These are phyloP conservation scores for Rambutsinella grinnellia DNA, from an alignment of 2,888 invertebrate species.

Conservation along the genomic window DNA sequence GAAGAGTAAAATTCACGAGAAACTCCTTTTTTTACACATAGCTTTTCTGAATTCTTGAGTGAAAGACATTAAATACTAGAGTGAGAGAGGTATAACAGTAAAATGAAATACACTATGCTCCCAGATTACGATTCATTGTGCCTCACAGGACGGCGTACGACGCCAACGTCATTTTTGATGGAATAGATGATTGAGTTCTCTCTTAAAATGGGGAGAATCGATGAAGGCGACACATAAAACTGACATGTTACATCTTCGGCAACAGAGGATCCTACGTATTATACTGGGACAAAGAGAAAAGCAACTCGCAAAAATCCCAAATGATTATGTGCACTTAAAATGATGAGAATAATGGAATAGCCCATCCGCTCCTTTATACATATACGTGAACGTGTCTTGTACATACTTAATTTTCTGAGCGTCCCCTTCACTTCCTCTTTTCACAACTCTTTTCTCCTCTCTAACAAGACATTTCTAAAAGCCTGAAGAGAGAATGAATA, in stretches of 20 bases:
- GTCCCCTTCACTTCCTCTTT: not conserved
- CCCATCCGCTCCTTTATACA: not conserved
- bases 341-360: constrained; percentile 23
- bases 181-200: not conserved
- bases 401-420: not conserved
- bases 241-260: not conserved
- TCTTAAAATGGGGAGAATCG: not conserved
- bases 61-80: not conserved
- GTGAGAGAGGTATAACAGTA: not conserved
- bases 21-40: too few species aligned
- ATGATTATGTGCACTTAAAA: constrained; percentile 33
- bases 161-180: not conserved
- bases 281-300: not conserved
- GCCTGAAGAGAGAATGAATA: not conserved
- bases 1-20: too few species aligned
- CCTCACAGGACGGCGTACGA: not conserved
- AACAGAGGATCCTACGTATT: not conserved
- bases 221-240: not conserved
- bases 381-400: not conserved
- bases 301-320: not conserved
- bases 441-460: not conserved
- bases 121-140: not conserved
- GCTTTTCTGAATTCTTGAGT: not conserved
- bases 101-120: not conserved
- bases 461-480: not conserved